A percentile compares a stretch with the other conserved stretches of the same genome.
Conservation (phyloP, 2,888 invertebrate species). For the Eledone cirrhosa region DNA sequence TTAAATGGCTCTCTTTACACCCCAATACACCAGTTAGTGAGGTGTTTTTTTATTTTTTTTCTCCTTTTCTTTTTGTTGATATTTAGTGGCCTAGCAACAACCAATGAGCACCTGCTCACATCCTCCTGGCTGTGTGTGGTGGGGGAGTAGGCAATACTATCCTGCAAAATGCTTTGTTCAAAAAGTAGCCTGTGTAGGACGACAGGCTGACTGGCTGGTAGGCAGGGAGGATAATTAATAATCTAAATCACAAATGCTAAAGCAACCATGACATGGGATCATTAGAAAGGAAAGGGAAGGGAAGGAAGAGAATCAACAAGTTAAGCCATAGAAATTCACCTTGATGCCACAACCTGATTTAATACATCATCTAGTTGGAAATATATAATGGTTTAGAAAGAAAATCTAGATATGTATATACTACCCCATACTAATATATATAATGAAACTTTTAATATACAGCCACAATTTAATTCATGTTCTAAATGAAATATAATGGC, state of each 20-base stretch:
- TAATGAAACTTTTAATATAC: too few species aligned
- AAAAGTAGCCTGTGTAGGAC: slow-evolving; percentile 2
- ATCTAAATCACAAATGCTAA: slow-evolving; percentile 26
- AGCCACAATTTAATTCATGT: too few species aligned
- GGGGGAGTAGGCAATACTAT: neutral
- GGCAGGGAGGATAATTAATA: slow-evolving; percentile 24
- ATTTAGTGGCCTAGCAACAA: slow-evolving; percentile 46
- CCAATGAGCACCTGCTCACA: slow-evolving; percentile 55
- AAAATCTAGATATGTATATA: too few species aligned
- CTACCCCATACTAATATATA: too few species aligned
- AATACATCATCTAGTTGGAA: too few species aligned
- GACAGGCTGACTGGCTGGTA: neutral
- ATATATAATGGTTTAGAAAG: too few species aligned
- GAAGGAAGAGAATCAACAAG: neutral
- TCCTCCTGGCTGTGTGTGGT: slow-evolving; percentile 19
- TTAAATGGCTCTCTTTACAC: slow-evolving; percentile 26
- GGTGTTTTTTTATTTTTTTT: too few species aligned
- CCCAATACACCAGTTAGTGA: slow-evolving; percentile 9
- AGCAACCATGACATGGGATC: neutral
- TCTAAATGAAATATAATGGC: too few species aligned
- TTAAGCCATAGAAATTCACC: too few species aligned
- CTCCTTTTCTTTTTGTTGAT: slow-evolving; percentile 46
- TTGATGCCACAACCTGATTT: too few species aligned
- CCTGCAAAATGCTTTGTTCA: slow-evolving; percentile 13
- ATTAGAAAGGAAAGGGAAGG: neutral